phyloP scores from a whole-genome alignment of 2,113 vertebrate genomes.

The Catharus minimus region DNA sequence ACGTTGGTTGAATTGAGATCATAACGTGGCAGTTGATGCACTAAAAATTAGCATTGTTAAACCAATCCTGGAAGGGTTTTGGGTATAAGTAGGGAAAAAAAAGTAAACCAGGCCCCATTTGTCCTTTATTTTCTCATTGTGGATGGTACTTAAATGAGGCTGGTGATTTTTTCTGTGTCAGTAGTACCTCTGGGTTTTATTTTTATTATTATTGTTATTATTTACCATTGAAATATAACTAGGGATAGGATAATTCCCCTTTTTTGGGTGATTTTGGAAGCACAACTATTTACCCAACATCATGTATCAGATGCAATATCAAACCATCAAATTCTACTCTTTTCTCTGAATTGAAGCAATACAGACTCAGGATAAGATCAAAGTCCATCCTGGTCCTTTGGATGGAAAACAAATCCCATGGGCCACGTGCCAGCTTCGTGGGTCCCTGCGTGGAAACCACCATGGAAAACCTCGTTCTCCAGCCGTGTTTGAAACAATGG shows the following conservation, averaged over 20 bases:
- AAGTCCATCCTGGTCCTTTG: background rate
- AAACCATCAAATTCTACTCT: background rate
- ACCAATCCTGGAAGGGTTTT: background rate
- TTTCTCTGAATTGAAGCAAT: background rate
- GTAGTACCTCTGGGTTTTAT: background rate
- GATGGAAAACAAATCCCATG: background rate
- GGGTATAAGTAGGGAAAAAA: background rate
- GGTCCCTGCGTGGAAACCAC: background rate
- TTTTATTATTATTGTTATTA: background rate
- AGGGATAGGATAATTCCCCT: background rate
- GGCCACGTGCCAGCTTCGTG: fast-evolving
- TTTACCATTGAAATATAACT: background rate
- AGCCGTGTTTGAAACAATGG: background rate
- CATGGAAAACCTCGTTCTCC: background rate
- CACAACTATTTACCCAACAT: background rate
- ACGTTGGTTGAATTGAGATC: background rate
- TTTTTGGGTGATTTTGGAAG: background rate
- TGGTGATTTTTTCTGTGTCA: background rate
- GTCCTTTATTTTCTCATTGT: background rate
- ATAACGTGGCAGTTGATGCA: fast-evolving
- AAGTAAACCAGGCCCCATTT: background rate
- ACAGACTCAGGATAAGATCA: too few species aligned
- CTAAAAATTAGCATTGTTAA: background rate
- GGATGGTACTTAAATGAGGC: background rate
- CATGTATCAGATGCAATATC: background rate